Percentiles rank a stretch among this genome's conserved stretches.
Conservation (phyloP, 2,797 vertebrate genomes). For the Diceros bicornis region DNA sequence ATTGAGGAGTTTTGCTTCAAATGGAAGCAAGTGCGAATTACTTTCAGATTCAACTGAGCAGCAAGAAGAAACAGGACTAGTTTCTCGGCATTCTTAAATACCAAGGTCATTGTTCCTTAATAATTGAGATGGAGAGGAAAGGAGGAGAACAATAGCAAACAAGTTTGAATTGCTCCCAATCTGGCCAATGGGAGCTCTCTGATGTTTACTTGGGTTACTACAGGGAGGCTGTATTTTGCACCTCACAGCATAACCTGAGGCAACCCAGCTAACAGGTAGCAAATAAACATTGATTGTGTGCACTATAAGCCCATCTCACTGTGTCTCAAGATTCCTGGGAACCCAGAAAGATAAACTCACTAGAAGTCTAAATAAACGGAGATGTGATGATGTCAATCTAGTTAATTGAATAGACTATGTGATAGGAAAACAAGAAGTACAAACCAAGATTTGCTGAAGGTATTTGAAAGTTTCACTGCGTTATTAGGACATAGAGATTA, state of each 20-base stretch:
- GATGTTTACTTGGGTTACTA: background rate
- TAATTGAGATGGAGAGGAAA: background rate
- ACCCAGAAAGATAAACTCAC: slow-evolving; percentile 71
- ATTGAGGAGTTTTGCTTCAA: background rate
- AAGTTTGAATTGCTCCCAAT: background rate
- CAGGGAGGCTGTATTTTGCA: background rate
- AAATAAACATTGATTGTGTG: slow-evolving; percentile 58
- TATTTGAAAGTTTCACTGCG: slow-evolving; percentile 19
- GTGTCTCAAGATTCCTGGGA: slow-evolving; percentile 70
- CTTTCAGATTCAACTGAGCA: background rate
- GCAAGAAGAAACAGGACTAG: background rate
- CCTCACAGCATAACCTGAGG: background rate
- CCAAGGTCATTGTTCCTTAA: background rate
- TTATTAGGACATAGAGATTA: slow-evolving; percentile 5
- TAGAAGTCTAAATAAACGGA: slow-evolving; percentile 77
- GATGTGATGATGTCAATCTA: slow-evolving; percentile 40
- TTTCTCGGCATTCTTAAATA: background rate
- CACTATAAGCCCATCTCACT: background rate
- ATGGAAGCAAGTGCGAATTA: background rate
- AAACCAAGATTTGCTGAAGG: slow-evolving; percentile 30
- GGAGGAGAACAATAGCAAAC: background rate
- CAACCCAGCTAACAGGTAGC: background rate
- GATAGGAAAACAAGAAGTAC: slow-evolving; percentile 50
- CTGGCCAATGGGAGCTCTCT: background rate
- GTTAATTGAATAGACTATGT: background rate